Evolutionary conservation across 2,113 vertebrate species (phyloP).

Genomic region (Sceloporus undulatus): DNA sequence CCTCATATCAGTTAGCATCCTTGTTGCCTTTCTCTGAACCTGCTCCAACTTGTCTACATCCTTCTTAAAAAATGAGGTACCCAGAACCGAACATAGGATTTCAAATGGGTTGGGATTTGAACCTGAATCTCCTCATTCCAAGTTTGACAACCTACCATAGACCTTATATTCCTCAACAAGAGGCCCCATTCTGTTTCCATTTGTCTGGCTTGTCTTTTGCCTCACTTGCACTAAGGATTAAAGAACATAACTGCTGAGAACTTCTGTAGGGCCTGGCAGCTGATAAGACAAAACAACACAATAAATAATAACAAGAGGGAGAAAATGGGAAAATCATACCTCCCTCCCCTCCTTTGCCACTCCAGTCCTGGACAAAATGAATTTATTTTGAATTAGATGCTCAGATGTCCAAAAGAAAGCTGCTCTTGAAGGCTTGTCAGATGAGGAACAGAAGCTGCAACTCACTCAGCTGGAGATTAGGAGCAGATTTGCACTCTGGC

Average conservation of each 20-base stretch:
- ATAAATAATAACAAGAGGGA: constrained; percentile 36
- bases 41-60: too few species aligned
- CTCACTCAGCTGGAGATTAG: constrained; percentile 50
- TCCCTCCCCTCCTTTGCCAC: background rate
- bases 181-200: background rate
- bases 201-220: background rate
- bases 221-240: background rate
- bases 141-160: too few species aligned
- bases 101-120: too few species aligned
- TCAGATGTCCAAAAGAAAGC: background rate
- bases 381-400: background rate
- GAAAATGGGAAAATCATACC: constrained; percentile 6
- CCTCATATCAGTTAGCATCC: too few species aligned
- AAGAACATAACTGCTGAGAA: constrained; percentile 20
- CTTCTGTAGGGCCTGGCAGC: constrained; percentile 13
- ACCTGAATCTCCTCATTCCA: too few species aligned
- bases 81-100: too few species aligned
- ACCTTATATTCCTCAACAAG: background rate
- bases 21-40: too few species aligned
- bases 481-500: constrained; percentile 41
- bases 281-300: constrained; percentile 16
- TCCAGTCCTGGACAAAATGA: background rate
- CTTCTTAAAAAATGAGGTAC: too few species aligned
- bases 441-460: constrained; percentile 10
- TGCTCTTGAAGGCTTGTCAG: constrained; percentile 30